phyloP scores from a whole-genome alignment of 2,888 invertebrate species.

The Drosophila villosipedis region DNA sequence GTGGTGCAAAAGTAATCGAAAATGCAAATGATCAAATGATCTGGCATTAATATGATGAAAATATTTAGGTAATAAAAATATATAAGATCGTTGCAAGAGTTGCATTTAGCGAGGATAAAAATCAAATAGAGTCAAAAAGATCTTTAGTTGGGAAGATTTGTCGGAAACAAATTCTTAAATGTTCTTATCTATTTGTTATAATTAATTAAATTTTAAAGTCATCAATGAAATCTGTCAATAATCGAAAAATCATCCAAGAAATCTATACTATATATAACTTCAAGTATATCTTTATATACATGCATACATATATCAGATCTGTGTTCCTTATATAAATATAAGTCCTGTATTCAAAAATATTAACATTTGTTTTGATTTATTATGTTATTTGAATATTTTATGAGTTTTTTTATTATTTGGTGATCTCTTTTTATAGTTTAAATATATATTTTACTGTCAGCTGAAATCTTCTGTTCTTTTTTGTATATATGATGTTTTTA shows the following conservation, averaged over 20 bases:
- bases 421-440: not conserved
- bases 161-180: no score
- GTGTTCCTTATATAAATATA: not conserved
- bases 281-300: no score
- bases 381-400: no score
- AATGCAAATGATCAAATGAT: not conserved
- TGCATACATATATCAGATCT: not conserved
- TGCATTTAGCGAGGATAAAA: not conserved
- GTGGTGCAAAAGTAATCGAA: not conserved
- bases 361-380: no score
- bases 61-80: not conserved
- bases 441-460: not conserved
- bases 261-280: not conserved
- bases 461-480: not conserved
- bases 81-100: not conserved
- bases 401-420: no score
- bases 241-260: not conserved
- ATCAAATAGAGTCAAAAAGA: not conserved
- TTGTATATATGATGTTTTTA: no score
- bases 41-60: not conserved
- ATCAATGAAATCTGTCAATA: not conserved
- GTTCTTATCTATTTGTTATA: not conserved
- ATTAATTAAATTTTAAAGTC: not conserved
- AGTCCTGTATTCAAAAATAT: not conserved
- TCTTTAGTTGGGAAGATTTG: not conserved